These are phyloP conservation scores for Drosophila mettleri DNA, from an alignment of 2,888 invertebrate species.

Conservation along the genomic window DNA sequence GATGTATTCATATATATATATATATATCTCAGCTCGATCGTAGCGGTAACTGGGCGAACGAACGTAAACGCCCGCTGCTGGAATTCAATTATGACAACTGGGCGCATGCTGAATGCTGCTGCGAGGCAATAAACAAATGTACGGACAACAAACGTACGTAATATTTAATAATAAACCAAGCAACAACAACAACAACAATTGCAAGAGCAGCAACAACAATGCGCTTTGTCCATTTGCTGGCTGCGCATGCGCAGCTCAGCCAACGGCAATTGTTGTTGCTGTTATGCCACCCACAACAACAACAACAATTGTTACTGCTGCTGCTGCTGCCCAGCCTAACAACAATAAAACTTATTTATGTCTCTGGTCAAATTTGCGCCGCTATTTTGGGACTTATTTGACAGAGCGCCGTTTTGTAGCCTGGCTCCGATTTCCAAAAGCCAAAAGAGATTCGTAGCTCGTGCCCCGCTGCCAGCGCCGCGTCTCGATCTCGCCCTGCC, in stretches of 20 bases:
- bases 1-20: not conserved
- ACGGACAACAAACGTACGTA: conserved; percentile 74
- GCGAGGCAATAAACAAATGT: conserved; percentile 75
- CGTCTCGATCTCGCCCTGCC: not conserved
- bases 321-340: conserved; percentile 25
- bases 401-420: conserved; percentile 75
- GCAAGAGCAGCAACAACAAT: conserved; percentile 28
- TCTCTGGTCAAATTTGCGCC: conserved; percentile 77
- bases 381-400: conserved; percentile 79
- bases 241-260: conserved; percentile 49
- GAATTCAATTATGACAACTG: conserved; percentile 82
- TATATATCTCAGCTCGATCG: conserved; percentile 38
- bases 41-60: conserved; percentile 65
- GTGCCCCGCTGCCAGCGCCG: conserved; percentile 1
- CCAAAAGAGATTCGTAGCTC: not conserved
- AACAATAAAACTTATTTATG: conserved; percentile 81
- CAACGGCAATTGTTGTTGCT: conserved; percentile 12
- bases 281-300: conserved; percentile 39
- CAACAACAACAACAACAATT: conserved; percentile 26
- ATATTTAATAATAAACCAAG: conserved; percentile 76
- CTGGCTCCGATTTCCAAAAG: conserved; percentile 63
- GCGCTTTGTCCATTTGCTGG: conserved; percentile 43
- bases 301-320: conserved; percentile 13
- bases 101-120: conserved; percentile 58
- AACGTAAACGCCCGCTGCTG: conserved; percentile 78